phyloP scores from a whole-genome alignment of 2,888 invertebrate genomes.

The Orthosia gothica region DNA sequence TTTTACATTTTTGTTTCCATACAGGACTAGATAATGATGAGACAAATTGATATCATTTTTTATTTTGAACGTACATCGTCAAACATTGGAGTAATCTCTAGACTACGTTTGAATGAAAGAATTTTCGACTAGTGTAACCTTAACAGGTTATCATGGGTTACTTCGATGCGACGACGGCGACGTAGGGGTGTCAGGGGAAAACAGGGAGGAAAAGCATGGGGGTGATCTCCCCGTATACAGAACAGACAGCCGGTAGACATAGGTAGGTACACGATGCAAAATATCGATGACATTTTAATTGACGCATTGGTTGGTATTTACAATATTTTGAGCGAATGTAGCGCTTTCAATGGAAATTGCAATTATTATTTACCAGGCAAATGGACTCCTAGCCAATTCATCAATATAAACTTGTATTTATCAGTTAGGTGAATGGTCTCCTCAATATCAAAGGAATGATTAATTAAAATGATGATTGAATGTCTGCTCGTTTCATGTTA shows the following conservation, averaged over 20 bases:
- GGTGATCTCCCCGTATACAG: background rate
- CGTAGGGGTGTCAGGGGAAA: too few relatives aligned
- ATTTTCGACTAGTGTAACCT: too few relatives aligned
- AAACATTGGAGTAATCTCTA: too few relatives aligned
- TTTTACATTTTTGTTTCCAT: too few relatives aligned
- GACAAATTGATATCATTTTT: too few relatives aligned
- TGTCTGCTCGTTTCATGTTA: background rate
- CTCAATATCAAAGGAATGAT: background rate
- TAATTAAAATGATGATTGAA: background rate
- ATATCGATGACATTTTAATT: background rate
- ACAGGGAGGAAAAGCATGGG: background rate
- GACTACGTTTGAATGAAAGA: too few relatives aligned
- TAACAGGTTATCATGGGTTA: background rate
- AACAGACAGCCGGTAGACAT: background rate
- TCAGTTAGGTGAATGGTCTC: background rate
- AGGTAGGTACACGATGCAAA: background rate
- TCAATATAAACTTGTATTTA: background rate
- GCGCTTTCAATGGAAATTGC: background rate
- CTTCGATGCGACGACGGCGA: too few relatives aligned
- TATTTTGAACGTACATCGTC: too few relatives aligned
- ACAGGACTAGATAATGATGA: too few relatives aligned
- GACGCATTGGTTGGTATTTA: background rate
- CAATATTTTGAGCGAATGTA: background rate
- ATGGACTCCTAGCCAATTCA: too few relatives aligned
- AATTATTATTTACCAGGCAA: background rate